phyloP scores from a whole-genome alignment of 2,113 vertebrate genomes.

The Myiagra hebetior region DNA sequence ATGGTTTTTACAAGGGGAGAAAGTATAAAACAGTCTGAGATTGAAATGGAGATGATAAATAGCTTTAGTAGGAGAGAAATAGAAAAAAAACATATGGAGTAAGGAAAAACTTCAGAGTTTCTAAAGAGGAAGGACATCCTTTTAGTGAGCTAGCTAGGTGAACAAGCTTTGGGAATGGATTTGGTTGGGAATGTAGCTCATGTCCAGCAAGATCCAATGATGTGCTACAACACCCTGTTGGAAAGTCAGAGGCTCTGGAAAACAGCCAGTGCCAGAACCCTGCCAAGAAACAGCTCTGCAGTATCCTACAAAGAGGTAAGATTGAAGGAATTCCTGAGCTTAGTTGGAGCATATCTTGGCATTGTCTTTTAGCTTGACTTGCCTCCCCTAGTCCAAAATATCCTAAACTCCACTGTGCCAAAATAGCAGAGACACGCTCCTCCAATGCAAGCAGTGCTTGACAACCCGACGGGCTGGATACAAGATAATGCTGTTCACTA shows the following conservation, averaged over 20 bases:
- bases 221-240: background rate
- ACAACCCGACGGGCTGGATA: background rate
- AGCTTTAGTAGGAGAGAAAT: background rate
- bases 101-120: background rate
- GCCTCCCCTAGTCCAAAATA: background rate
- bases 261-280: constrained; percentile 23
- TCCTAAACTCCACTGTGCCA: background rate
- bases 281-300: constrained; percentile 44
- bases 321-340: constrained; percentile 30
- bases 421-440: background rate
- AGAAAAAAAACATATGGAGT: background rate
- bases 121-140: background rate
- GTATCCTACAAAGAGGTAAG: background rate
- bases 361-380: background rate
- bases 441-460: background rate
- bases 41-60: background rate
- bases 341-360: constrained; percentile 19
- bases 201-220: constrained; percentile 30
- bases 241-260: background rate
- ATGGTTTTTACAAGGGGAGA: background rate
- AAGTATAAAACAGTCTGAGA: background rate
- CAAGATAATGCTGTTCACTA: background rate
- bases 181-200: background rate
- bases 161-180: background rate
- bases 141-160: background rate